These are phyloP conservation scores for Polypedilum pembai DNA, from an alignment of 1,140 invertebrate genomes.

Conservation along the genomic window DNA sequence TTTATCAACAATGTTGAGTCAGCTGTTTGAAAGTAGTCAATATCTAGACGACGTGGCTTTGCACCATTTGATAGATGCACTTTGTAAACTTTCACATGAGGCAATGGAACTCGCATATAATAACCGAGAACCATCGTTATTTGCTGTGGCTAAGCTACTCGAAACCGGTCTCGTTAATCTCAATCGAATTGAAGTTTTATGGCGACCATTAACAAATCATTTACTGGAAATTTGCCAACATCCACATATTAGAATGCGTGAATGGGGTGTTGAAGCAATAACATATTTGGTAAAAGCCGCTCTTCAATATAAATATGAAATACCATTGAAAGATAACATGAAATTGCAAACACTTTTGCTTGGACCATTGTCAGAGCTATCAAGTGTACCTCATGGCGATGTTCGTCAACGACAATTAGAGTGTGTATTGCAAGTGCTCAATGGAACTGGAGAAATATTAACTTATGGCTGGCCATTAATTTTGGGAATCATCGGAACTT, in stretches of 20 bases:
- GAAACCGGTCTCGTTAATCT: conserved; percentile 96
- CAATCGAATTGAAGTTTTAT: conserved; percentile 85
- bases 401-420: conserved; percentile 92
- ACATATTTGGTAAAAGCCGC: conserved; percentile 90
- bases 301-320: conserved; percentile 77
- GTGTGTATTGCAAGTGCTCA: conserved; percentile 86
- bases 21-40: conserved; percentile 90
- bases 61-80: conserved; percentile 92
- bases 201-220: conserved; percentile 94
- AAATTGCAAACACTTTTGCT: conserved; percentile 79
- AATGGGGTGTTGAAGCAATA: conserved; percentile 95
- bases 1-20: conserved; percentile 83
- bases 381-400: conserved; percentile 80
- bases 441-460: conserved; percentile 83
- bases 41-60: conserved; percentile 89
- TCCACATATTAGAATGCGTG: conserved; percentile 88
- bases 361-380: conserved; percentile 82
- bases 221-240: conserved; percentile 93
- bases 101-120: conserved; percentile 95
- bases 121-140: conserved; percentile 93
- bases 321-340: conserved; percentile 77
- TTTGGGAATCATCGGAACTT: conserved; percentile 87
- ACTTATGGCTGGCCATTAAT: conserved; percentile 92
- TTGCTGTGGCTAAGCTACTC: conserved; percentile 93
- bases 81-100: conserved; percentile 93